A percentile compares a stretch with the other conserved stretches of the same genome.
These are phyloP conservation scores for Arnoldichthys spilopterus DNA, from an alignment of 2,797 vertebrate genomes.

Conservation along the genomic window DNA sequence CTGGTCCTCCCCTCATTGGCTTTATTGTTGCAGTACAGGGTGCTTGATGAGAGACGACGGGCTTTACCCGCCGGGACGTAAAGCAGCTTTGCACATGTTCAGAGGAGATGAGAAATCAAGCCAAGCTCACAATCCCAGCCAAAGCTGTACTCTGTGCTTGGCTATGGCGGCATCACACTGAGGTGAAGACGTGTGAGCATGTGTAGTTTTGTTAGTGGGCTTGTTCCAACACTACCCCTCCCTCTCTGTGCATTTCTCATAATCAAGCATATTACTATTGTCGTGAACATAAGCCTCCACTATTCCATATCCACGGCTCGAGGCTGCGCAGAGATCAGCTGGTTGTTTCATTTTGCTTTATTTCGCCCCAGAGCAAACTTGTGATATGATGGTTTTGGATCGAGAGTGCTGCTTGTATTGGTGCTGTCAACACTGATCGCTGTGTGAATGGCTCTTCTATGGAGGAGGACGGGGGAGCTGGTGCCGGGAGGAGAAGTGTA, in stretches of 20 bases:
- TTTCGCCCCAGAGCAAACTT: conserved; percentile 71
- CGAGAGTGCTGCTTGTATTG: conserved; percentile 75
- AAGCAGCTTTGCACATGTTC: conserved; percentile 37
- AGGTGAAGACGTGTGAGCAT: conserved; percentile 7
- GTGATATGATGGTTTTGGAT: conserved; percentile 65
- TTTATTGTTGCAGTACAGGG: conserved; percentile 35
- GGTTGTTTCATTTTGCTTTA: conserved; percentile 76
- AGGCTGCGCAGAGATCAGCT: conserved; percentile 69
- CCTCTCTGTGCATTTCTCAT: conserved; percentile 43
- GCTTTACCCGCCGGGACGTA: conserved; percentile 8
- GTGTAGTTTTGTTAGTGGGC: conserved; percentile 19
- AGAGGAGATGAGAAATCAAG: conserved; percentile 37
- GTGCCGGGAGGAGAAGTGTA: conserved; percentile 57
- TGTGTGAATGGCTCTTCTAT: conserved; percentile 46
- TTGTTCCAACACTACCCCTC: conserved; percentile 24
- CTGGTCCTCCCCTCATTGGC: background rate
- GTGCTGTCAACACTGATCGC: conserved; percentile 69
- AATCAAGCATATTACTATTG: conserved; percentile 53
- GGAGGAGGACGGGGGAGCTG: background rate
- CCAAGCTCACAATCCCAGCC: conserved; percentile 33
- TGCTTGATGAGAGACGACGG: conserved; percentile 46
- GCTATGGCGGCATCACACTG: conserved; percentile 1
- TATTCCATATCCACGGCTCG: conserved; percentile 47
- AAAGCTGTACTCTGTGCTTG: background rate
- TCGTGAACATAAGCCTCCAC: conserved; percentile 30